Percentiles rank a stretch among this genome's conserved stretches.
Evolutionary conservation across 1,140 invertebrate species (phyloP).

Genomic region (Brachionus rotundiformis): DNA sequence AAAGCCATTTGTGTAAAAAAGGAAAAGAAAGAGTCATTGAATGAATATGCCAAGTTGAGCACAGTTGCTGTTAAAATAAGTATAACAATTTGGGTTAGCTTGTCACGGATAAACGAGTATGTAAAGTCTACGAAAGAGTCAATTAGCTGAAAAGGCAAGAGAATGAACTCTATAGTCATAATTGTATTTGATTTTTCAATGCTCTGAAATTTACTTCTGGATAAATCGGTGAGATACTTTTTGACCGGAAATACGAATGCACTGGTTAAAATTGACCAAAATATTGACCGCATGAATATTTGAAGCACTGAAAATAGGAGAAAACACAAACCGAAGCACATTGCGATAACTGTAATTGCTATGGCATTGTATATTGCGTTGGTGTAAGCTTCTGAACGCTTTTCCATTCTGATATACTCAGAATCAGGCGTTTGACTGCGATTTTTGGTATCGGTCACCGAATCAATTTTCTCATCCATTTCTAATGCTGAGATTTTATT

Average conservation of each 20-base stretch:
- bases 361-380: conserved; percentile 8
- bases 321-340: conserved; percentile 11
- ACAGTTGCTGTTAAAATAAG: not conserved
- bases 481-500: not conserved
- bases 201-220: not conserved
- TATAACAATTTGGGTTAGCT: not conserved
- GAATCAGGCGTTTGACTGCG: not conserved
- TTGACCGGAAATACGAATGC: conserved; percentile 87
- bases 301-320: conserved; percentile 68
- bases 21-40: conserved; percentile 17
- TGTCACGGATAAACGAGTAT: not conserved
- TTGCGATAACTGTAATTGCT: conserved; percentile 14
- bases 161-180: not conserved
- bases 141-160: conserved; percentile 25
- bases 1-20: not conserved
- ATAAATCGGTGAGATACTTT: conserved; percentile 69
- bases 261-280: conserved; percentile 89
- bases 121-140: conserved; percentile 4
- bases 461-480: not conserved
- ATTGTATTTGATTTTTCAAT: not conserved
- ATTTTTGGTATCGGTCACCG: not conserved
- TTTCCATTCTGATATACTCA: not conserved
- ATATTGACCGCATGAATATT: conserved; percentile 84
- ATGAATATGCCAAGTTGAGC: not conserved
- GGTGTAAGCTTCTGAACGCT: not conserved